A percentile compares a stretch with the other conserved stretches of the same genome.
These are phyloP conservation scores for Trissolcus brochymenae DNA, from an alignment of 2,888 invertebrate genomes.

Conservation along the genomic window DNA sequence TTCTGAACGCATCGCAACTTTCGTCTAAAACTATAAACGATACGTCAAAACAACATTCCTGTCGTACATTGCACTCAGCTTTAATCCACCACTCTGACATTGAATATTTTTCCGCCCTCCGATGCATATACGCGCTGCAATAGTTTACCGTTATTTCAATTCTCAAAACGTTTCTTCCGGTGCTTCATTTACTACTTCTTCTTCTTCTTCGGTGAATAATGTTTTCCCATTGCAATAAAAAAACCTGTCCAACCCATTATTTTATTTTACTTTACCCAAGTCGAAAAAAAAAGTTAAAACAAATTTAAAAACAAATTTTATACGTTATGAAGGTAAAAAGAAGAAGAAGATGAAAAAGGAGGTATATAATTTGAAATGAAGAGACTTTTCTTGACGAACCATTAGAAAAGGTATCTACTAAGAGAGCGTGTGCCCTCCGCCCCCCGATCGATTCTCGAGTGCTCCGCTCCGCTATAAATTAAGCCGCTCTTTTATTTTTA, in stretches of 20 bases:
- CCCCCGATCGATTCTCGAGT: slow-evolving; percentile 32
- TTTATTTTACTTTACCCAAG: not conserved
- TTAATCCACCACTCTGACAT: slow-evolving; percentile 40
- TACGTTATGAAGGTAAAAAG: too few species aligned
- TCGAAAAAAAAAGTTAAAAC: too few species aligned
- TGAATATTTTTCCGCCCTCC: slow-evolving; percentile 36
- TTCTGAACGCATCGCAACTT: not conserved
- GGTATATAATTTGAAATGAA: slow-evolving; percentile 15
- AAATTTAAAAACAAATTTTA: too few species aligned
- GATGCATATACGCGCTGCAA: slow-evolving; percentile 14
- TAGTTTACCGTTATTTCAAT: slow-evolving; percentile 37
- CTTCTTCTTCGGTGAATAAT: not conserved
- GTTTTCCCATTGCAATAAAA: not conserved
- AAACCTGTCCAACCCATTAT: not conserved
- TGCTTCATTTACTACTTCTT: slow-evolving; percentile 16
- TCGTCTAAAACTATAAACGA: slow-evolving; percentile 18
- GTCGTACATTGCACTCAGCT: slow-evolving; percentile 44
- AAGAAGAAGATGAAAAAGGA: too few species aligned
- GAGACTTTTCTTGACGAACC: slow-evolving; percentile 32
- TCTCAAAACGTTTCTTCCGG: slow-evolving; percentile 23
- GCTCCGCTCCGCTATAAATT: slow-evolving; percentile 43
- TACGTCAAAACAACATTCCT: slow-evolving; percentile 49
- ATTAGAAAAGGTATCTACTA: slow-evolving; percentile 15
- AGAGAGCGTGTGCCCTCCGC: slow-evolving; percentile 20
- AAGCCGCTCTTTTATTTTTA: slow-evolving; percentile 51